phyloP scores from a whole-genome alignment of 2,113 vertebrate genomes.

The Rhizomys pruinosus region DNA sequence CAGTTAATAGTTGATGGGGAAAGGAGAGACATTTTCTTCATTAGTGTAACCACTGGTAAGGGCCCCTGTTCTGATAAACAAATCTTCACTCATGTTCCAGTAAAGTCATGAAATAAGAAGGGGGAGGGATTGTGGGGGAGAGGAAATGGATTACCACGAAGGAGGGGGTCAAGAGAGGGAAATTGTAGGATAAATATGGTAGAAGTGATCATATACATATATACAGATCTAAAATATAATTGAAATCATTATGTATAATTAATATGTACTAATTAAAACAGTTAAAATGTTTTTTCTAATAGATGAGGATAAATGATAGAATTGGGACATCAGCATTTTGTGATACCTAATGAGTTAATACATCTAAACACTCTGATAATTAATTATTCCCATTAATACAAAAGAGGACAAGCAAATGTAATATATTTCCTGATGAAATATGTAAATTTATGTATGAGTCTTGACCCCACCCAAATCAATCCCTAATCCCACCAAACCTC shows the following conservation, averaged over 20 bases:
- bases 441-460: not conserved
- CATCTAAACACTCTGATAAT: not conserved
- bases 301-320: not conserved
- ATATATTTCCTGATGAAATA: not conserved
- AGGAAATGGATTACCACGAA: not conserved
- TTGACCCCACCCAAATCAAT: not conserved
- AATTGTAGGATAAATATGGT: not conserved
- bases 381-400: not conserved
- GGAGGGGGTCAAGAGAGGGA: too few relatives aligned
- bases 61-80: not conserved
- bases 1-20: not conserved
- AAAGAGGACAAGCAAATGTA: not conserved
- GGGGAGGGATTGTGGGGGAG: not conserved
- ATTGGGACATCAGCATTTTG: not conserved
- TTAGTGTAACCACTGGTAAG: not conserved
- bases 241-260: not conserved
- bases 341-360: not conserved
- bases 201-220: not conserved
- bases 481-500: not conserved
- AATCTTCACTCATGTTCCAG: not conserved
- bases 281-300: not conserved
- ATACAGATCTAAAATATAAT: not conserved
- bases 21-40: not conserved
- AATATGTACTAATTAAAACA: not conserved
- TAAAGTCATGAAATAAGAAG: not conserved